A percentile compares a stretch with the other conserved stretches of the same genome.
Evolutionary conservation across 2,797 vertebrate species (phyloP).

Genomic region (Mormyrops attenuatus): DNA sequence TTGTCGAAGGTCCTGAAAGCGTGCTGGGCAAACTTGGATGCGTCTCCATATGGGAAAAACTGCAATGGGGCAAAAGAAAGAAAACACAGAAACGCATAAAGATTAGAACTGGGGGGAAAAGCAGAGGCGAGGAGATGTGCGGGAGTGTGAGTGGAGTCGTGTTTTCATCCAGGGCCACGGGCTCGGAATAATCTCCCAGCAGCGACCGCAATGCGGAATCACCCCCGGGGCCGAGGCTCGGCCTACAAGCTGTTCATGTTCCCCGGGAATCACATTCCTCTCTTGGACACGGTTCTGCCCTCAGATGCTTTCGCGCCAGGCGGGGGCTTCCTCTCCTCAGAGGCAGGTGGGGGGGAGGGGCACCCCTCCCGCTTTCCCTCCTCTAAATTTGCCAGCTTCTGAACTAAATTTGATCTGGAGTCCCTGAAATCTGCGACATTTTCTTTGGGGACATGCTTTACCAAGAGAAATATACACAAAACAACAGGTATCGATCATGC

Average conservation of each 20-base stretch:
- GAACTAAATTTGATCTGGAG: not conserved
- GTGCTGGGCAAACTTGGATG: conserved; percentile 84
- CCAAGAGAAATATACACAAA: not conserved
- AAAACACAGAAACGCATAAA: not conserved
- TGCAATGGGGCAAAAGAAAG: conserved; percentile 42
- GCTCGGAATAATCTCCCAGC: conserved; percentile 5
- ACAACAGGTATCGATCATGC: not conserved
- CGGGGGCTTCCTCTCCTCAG: not conserved
- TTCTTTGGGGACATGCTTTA: not conserved
- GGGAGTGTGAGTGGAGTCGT: not conserved
- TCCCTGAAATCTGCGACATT: not conserved
- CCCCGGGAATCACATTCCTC: not conserved
- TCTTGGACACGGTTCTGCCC: conserved; percentile 14
- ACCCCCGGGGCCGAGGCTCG: conserved; percentile 1
- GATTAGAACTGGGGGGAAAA: not conserved
- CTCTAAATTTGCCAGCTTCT: not conserved
- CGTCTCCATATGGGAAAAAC: conserved; percentile 88
- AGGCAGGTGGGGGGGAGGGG: not conserved
- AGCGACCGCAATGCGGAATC: conserved; percentile 40
- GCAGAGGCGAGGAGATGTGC: not conserved
- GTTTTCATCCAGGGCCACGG: not conserved
- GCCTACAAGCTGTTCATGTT: not conserved
- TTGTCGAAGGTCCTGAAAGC: conserved; percentile 88
- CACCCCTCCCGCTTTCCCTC: not conserved
- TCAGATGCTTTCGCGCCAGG: conserved; percentile 12